Conservation (phyloP, 2,888 invertebrate genomes). For the Geotrupes spiniger region DNA sequence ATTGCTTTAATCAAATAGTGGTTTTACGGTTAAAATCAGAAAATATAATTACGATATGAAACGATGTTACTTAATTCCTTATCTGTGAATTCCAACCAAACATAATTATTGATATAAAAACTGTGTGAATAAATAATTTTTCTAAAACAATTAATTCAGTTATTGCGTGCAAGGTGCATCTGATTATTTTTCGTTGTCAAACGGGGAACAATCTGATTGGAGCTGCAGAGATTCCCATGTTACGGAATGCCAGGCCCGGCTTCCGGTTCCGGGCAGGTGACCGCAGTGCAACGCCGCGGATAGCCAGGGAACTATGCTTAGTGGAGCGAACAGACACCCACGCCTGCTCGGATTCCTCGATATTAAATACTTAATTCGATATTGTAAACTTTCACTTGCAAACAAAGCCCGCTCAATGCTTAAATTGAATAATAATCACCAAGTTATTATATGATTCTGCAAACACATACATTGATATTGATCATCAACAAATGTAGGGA, state of each 20-base stretch:
- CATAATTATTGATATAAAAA: background rate
- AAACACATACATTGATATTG: too few species aligned
- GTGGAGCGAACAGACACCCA: constrained; percentile 47
- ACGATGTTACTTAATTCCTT: too few species aligned
- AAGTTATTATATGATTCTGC: too few species aligned
- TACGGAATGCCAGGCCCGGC: constrained; percentile 44
- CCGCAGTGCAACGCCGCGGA: constrained; percentile 40
- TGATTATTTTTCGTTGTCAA: background rate
- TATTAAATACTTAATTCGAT: constrained; percentile 22
- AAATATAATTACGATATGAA: too few species aligned
- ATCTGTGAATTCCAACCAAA: too few species aligned
- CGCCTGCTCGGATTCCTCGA: constrained; percentile 35
- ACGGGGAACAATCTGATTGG: constrained; percentile 13
- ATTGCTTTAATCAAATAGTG: too few species aligned
- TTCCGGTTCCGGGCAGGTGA: constrained; percentile 52
- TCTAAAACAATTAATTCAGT: background rate
- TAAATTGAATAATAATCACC: too few species aligned
- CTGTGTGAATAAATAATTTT: background rate
- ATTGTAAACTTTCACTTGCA: constrained; percentile 15
- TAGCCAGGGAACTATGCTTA: constrained; percentile 47
- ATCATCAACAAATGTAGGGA: too few species aligned
- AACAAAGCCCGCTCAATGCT: background rate
- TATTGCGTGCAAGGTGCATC: too few species aligned
- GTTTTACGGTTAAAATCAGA: too few species aligned
- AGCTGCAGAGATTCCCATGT: constrained; percentile 43